Evolutionary conservation across 2,888 invertebrate genomes (phyloP), one percentile per base, ranked within the genome.

Genomic region (Ochropacha duplaris): DNA sequence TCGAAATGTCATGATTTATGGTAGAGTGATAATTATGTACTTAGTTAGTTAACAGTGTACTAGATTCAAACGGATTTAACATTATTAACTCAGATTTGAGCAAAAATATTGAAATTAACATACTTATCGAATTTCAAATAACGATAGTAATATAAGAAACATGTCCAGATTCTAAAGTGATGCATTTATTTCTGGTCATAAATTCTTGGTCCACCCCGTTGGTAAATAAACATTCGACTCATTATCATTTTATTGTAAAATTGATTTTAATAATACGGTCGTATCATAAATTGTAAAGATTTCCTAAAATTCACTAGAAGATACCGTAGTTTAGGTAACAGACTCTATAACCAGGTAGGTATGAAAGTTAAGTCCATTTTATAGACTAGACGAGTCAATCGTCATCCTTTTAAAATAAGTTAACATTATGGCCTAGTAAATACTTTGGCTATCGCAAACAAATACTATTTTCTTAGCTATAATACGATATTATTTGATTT

Each of bases 401-500:
- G 9, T 44, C 1, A 44, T 19, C 44, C 9, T 4, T n/a, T 44
- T 44, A 44, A 19, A 44, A 44, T 44, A 44, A 2, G 19, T 19
- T 9, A 44, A 44, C 44, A 19, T 6, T 44, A 19, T 19, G 9
- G 16, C 16, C 1, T 16, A 44, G 19, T 19, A 16, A 19, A 19
- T 44, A 44, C 36, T 36, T 44, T 14, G 44, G 44, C 19, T 19
- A 19, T 44, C 0, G 9, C 9, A 19, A 44, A 44, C 5, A 39
- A n/a, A 39, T 28, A n/a, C 1, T 39, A 39, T 16, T 39, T 39
- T 39, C 39, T n/a, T 4, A 2, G 39, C n/a, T n/a, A 39, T 39
- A 62, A 61, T 61, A 67, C 71, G 71, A 67, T 76, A 68, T 68
- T 75, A 65, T n/a, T n/a, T n/a, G n/a, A 64, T 61, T 57, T 71